These are phyloP conservation scores for Sisyra nigra DNA, from an alignment of 2,888 invertebrate species.

Conservation along the genomic window DNA sequence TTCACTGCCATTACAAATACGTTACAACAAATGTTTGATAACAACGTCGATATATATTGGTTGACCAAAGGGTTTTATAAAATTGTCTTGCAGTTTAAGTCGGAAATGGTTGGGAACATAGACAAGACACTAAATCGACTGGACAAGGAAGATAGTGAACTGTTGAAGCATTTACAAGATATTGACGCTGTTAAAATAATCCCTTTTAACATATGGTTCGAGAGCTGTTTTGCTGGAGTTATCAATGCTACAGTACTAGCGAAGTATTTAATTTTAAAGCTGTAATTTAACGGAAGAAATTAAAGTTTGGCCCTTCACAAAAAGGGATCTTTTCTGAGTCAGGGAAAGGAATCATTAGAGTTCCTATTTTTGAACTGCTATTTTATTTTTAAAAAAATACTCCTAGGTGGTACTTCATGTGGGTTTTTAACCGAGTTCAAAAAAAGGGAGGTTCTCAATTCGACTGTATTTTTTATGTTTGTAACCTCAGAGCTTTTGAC, in stretches of 20 bases:
- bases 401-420: too few relatives aligned
- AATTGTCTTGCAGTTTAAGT: slow-evolving; percentile 46
- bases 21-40: slow-evolving; percentile 51
- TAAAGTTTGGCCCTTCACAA: slow-evolving; percentile 4
- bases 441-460: too few relatives aligned
- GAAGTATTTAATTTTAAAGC: slow-evolving; percentile 35
- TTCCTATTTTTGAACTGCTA: too few relatives aligned
- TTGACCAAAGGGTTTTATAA: slow-evolving; percentile 59
- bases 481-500: too few relatives aligned
- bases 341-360: too few relatives aligned
- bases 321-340: neutral
- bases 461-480: too few relatives aligned
- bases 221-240: slow-evolving; percentile 66
- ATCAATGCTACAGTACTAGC: slow-evolving; percentile 62
- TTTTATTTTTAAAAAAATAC: too few relatives aligned
- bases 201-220: slow-evolving; percentile 65
- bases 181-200: slow-evolving; percentile 44
- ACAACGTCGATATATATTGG: slow-evolving; percentile 72
- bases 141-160: slow-evolving; percentile 58
- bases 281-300: neutral
- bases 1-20: slow-evolving; percentile 52
- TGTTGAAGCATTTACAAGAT: slow-evolving; percentile 52
- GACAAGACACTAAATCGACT: slow-evolving; percentile 49
- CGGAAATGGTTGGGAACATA: slow-evolving; percentile 45
- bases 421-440: too few relatives aligned